A percentile compares a stretch with the other conserved stretches of the same genome.
Conservation (phyloP, 2,888 invertebrate genomes). For the Mesochorus sp. region DNA sequence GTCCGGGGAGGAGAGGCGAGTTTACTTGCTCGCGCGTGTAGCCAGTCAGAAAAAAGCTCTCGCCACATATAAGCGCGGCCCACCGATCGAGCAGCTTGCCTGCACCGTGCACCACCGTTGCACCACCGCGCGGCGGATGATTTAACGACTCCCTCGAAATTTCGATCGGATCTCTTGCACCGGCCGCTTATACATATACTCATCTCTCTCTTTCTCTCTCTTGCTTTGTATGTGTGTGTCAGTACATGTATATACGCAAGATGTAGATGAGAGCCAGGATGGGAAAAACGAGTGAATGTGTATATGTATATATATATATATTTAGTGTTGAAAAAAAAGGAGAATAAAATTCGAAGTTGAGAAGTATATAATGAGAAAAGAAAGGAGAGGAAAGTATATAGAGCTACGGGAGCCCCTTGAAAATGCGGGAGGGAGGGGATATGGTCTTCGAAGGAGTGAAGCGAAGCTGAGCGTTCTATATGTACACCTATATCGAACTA, state of each 20-base stretch:
- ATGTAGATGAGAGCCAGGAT: conserved; percentile 65
- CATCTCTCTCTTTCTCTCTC: too few species aligned
- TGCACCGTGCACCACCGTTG: conserved; percentile 33
- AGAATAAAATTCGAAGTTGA: conserved; percentile 51
- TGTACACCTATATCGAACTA: conserved; percentile 58
- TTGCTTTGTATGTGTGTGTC: background rate
- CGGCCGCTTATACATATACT: conserved; percentile 38
- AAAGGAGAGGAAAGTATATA: conserved; percentile 26
- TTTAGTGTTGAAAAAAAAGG: conserved; percentile 41
- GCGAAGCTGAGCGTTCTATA: conserved; percentile 32
- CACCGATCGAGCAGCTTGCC: conserved; percentile 19
- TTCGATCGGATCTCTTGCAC: conserved; percentile 72
- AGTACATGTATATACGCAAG: conserved; percentile 12
- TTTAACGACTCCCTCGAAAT: conserved; percentile 75
- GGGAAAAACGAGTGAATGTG: conserved; percentile 56
- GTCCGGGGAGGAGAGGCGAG: background rate
- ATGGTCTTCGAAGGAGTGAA: conserved; percentile 33
- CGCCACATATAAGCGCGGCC: background rate
- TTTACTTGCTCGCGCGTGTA: conserved; percentile 44
- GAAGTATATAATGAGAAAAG: conserved; percentile 62
- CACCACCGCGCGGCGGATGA: conserved; percentile 65
- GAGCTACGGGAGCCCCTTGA: conserved; percentile 49
- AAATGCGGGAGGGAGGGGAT: conserved; percentile 14
- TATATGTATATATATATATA: conserved; percentile 46
- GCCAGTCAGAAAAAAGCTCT: conserved; percentile 48